A percentile compares a stretch with the other conserved stretches of the same genome.
These are phyloP conservation scores for Aplodontia rufa DNA, from an alignment of 2,113 vertebrate genomes.

Conservation along the genomic window DNA sequence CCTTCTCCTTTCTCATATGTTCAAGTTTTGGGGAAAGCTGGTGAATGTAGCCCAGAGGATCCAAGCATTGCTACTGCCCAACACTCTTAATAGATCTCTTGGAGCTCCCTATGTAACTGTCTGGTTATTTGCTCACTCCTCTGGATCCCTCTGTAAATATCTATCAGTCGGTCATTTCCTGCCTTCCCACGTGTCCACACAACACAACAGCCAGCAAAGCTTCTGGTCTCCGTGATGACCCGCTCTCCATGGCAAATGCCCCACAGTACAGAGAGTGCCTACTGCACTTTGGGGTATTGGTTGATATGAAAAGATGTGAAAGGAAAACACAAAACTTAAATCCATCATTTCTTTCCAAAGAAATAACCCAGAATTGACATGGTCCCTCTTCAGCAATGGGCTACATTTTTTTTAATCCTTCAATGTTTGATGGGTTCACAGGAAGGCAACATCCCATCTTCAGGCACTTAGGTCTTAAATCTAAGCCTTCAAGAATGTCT, in stretches of 20 bases:
- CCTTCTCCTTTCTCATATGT: not conserved
- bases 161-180: conserved; percentile 39
- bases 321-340: not conserved
- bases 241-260: not conserved
- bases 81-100: not conserved
- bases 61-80: accelerated
- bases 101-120: not conserved
- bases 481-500: not conserved
- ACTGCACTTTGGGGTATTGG: not conserved
- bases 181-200: conserved; percentile 7
- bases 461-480: not conserved
- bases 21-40: not conserved
- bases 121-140: not conserved
- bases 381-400: not conserved
- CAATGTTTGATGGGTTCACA: not conserved
- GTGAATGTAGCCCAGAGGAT: not conserved
- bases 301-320: not conserved
- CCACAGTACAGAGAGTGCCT: accelerated
- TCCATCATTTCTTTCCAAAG: not conserved
- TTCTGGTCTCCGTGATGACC: not conserved
- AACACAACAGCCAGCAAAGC: conserved; percentile 45
- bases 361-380: not conserved
- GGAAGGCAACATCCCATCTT: not conserved
- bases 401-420: not conserved
- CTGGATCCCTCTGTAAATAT: conserved; percentile 25